phyloP scores from a whole-genome alignment of 2,888 invertebrate genomes.

The Volucella bombylans region DNA sequence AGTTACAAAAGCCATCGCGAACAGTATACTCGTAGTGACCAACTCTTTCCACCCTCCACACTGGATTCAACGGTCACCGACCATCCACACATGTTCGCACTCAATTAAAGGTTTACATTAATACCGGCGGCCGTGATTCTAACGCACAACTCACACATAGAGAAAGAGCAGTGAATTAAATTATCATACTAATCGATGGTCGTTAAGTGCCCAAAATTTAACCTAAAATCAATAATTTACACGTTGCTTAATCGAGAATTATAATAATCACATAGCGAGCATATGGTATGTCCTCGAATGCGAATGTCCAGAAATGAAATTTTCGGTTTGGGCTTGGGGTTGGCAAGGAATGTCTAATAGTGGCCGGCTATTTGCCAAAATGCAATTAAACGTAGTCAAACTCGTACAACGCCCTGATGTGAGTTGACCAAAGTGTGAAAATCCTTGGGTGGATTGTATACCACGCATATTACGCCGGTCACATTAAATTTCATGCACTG shows the following conservation, averaged over 20 bases:
- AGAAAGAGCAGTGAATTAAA: constrained; percentile 61
- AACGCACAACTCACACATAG: constrained; percentile 14
- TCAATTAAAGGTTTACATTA: constrained; percentile 72
- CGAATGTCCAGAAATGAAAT: constrained; percentile 43
- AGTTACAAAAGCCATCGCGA: constrained; percentile 34
- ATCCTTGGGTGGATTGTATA: constrained; percentile 33
- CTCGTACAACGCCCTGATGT: constrained; percentile 19
- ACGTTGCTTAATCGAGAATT: constrained; percentile 70
- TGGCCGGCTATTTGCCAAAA: constrained; percentile 34
- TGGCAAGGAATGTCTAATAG: constrained; percentile 25
- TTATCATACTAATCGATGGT: constrained; percentile 73
- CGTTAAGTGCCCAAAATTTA: constrained; percentile 70
- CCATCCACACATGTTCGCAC: constrained; percentile 41
- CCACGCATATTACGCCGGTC: constrained; percentile 15
- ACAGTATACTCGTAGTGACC: neutral
- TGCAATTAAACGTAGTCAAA: constrained; percentile 65
- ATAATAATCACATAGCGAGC: constrained; percentile 67
- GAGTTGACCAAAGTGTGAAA: constrained; percentile 15
- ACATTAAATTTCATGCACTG: neutral
- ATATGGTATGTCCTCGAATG: constrained; percentile 55
- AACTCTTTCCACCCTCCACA: neutral
- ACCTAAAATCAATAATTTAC: constrained; percentile 72
- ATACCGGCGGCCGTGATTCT: constrained; percentile 56
- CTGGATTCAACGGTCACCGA: neutral
- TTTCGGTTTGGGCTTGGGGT: constrained; percentile 32